These are phyloP conservation scores for Horisme vitalbata DNA, from an alignment of 2,888 invertebrate genomes.

Conservation along the genomic window DNA sequence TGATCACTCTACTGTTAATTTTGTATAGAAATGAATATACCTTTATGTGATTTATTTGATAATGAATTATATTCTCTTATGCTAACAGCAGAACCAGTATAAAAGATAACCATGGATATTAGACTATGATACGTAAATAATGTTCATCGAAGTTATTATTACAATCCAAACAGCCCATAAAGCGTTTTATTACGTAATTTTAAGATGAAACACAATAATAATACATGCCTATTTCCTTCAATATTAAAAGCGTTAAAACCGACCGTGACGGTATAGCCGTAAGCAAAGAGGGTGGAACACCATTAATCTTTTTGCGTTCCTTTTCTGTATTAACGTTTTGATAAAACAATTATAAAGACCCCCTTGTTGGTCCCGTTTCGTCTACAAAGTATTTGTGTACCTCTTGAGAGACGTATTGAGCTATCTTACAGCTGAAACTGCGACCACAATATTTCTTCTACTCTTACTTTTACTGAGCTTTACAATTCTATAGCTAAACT, in stretches of 20 bases:
- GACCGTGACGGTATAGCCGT: slow-evolving; percentile 23
- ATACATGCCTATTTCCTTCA: slow-evolving; percentile 25
- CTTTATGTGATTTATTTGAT: no score
- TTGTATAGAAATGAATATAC: no score
- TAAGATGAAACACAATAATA: slow-evolving; percentile 20
- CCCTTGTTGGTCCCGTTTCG: slow-evolving; percentile 67
- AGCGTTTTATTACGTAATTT: slow-evolving; percentile 22
- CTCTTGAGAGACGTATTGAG: slow-evolving; percentile 31
- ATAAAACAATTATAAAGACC: slow-evolving; percentile 42
- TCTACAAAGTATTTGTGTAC: slow-evolving; percentile 55
- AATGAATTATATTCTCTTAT: no score
- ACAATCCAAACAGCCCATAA: slow-evolving; percentile 19
- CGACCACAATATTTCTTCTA: slow-evolving; percentile 71
- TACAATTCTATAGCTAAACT: slow-evolving; percentile 71
- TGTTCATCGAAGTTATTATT: slow-evolving; percentile 16
- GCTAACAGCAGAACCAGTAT: neutral
- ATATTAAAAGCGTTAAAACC: slow-evolving; percentile 24
- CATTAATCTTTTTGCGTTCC: slow-evolving; percentile 36
- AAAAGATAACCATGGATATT: slow-evolving; percentile 3
- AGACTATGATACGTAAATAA: slow-evolving; percentile 3
- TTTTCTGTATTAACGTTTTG: slow-evolving; percentile 36
- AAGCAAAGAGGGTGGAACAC: slow-evolving; percentile 31
- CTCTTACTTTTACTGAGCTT: slow-evolving; percentile 70
- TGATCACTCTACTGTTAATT: no score
- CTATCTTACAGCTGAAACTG: slow-evolving; percentile 77